phyloP scores from a whole-genome alignment of 2,888 invertebrate species.

The Orthosia gracilis region DNA sequence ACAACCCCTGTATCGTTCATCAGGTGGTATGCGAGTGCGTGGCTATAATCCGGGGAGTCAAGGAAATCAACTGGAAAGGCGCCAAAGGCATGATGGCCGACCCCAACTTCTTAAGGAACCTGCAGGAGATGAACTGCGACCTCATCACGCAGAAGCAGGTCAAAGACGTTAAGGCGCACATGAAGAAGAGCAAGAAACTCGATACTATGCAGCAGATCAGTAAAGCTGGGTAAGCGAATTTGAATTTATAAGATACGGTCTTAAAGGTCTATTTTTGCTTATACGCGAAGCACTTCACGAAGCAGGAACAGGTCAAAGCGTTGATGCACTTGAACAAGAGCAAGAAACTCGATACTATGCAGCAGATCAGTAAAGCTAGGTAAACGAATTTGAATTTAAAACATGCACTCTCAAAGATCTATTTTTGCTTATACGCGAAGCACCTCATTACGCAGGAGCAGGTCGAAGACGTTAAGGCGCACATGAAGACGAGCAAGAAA shows the following conservation, averaged over 20 bases:
- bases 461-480: too few relatives aligned
- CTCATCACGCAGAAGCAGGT: slow-evolving; percentile 94
- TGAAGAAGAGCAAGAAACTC: slow-evolving; percentile 93
- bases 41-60: slow-evolving; percentile 95
- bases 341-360: slow-evolving; percentile 76
- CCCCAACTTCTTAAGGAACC: slow-evolving; percentile 94
- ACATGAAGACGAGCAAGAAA: background rate
- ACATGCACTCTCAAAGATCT: too few relatives aligned
- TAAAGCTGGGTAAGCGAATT: slow-evolving; percentile 92
- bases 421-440: background rate
- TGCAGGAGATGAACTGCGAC: slow-evolving; percentile 97
- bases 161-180: slow-evolving; percentile 93
- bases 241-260: background rate
- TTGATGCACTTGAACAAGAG: background rate
- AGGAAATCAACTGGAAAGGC: slow-evolving; percentile 97
- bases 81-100: slow-evolving; percentile 98
- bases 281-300: background rate
- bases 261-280: background rate
- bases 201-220: slow-evolving; percentile 97
- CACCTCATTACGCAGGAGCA: background rate
- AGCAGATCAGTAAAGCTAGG: slow-evolving; percentile 96
- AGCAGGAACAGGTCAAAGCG: background rate
- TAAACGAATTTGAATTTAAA: slow-evolving; percentile 51
- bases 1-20: background rate
- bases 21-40: slow-evolving; percentile 96